Base-by-base conservation (phyloP, 1,140 invertebrate genomes). In the Hycleus phaleratus region DNA sequence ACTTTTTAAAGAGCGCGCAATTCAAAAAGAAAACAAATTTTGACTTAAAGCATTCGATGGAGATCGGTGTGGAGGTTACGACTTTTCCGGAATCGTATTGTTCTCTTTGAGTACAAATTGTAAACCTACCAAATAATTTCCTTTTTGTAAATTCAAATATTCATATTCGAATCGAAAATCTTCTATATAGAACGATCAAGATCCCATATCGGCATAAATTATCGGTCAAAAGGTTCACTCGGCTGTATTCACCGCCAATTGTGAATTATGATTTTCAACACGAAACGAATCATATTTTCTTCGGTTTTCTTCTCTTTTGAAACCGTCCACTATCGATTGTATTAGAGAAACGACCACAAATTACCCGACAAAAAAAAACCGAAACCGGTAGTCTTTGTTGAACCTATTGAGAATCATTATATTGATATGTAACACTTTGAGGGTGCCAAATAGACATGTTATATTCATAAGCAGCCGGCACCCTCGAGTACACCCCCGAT, bases 361-460 rank as follows among this genome's bases (percentile, higher is more conserved):
- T 67, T 67, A 67, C 58, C 32, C 32, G 32, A 32, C 32, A 32
- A 32, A 4, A 7, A 32, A 32, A 32, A 32, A 43, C 58, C 48
- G 38, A 12, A 54, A 62, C 68, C 32, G 32, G 32, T 32, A 32
- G 32, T 63, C 62, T 67, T 63, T 66, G 59, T 60, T 47, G 53
- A 61, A 62, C 63, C 58, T 64, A 68, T 64, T 67, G 61, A 68
- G 69, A 71, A 71, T 71, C 65, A 69, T 71, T 71, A 32, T 32
- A 71, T 72, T 70, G 71, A 73, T 71, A 73, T 65, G 69, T 71
- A 71, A 71, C 70, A 73, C 71, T 73, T 73, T 73, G 71, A 73
- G 71, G 71, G 71, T 71, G 71, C 68, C 70, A 71, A 69, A 71
- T 69, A 64, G 64, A 65, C 62, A 73, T 73, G 70, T 73, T 71